Evolutionary conservation across 2,888 invertebrate genomes (phyloP), one percentile per base, ranked within the genome.

Genomic region (Dascillus cervinus): DNA sequence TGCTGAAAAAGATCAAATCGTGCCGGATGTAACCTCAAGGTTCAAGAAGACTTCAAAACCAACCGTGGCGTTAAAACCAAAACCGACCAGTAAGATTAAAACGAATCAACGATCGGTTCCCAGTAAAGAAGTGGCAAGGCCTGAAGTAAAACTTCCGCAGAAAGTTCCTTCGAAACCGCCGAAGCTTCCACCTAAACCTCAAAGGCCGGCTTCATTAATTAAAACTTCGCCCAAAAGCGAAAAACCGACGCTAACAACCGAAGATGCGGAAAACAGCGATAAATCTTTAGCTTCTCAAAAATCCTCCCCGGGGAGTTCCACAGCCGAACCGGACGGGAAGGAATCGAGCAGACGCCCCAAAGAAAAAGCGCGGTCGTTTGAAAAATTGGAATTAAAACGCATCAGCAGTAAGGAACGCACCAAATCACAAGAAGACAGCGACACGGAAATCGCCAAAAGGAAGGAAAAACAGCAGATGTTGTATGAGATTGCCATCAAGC

Each of bases 381-480:
- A 82, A 50, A 75, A 73, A 58, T 68, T 77, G 62, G 76, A 77
- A 52, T 55, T 74, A 1, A 73, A 70, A 56, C 61, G 76, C 43
- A 63, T 65, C 9, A 45, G 55, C 3, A 76, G 75, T 49, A 76
- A 75, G 47, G 82, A 82, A 56, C 70, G 80, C 40, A 75, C 79
- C 3, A 80, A 77, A 53, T 81, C 80, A 1, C 79, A 79, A 57
- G 82, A 82, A 54, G 82, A 82, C 43, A 78, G 77, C 39, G 82
- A 81, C 47, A 74, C 78, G 0, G 80, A 81, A 56, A 75, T 75
- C 26, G 79, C 75, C 1, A 82, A 82, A 56, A 73, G 82, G 25
- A 79, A 80, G 58, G 81, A 81, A 50, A 75, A 81, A 41, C 82
- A 82, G 50, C 82, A 82, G 55, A 76, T 80, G 70, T 60, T 82